Evolutionary conservation across 92 coral and sea anemone species (phyloP).

Genomic region (Umimayanthus chanpuru): DNA sequence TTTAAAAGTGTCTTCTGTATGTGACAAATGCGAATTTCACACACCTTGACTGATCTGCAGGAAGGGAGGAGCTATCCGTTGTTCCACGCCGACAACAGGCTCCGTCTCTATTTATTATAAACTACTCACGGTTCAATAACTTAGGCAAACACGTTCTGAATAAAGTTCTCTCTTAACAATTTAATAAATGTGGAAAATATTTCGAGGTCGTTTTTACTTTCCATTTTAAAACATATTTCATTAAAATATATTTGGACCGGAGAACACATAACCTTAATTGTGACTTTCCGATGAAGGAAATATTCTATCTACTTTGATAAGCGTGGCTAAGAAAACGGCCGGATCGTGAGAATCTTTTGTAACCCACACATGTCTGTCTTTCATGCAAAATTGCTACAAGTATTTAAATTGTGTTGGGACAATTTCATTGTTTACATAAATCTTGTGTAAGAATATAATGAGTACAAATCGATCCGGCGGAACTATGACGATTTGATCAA

Average conservation of each 20-base stretch:
- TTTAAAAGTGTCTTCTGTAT: not conserved
- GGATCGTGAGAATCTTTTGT: not conserved
- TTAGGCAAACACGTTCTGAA: not conserved
- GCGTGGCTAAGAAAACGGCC: not conserved
- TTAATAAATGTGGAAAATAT: not conserved
- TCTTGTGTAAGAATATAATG: not conserved
- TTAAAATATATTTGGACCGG: not conserved
- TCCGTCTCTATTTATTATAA: not conserved
- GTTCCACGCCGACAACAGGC: slow-evolving; percentile 3
- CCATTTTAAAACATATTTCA: not conserved
- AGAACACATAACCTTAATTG: not conserved
- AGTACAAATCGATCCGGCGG: too few relatives aligned
- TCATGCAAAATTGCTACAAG: not conserved
- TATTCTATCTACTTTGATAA: not conserved
- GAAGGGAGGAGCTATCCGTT: not conserved
- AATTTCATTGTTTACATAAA: not conserved
- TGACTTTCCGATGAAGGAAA: not conserved
- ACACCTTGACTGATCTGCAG: not conserved
- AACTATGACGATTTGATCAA: not conserved
- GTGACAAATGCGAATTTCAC: not conserved
- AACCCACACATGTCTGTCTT: not conserved
- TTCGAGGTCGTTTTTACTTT: not conserved
- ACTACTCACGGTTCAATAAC: not conserved
- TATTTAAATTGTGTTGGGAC: not conserved
- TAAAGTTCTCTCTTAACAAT: too few relatives aligned